Evolutionary conservation across 2,113 vertebrate species (phyloP), one percentile per base, ranked within the genome.

Genomic region (Struthidea cinerea): DNA sequence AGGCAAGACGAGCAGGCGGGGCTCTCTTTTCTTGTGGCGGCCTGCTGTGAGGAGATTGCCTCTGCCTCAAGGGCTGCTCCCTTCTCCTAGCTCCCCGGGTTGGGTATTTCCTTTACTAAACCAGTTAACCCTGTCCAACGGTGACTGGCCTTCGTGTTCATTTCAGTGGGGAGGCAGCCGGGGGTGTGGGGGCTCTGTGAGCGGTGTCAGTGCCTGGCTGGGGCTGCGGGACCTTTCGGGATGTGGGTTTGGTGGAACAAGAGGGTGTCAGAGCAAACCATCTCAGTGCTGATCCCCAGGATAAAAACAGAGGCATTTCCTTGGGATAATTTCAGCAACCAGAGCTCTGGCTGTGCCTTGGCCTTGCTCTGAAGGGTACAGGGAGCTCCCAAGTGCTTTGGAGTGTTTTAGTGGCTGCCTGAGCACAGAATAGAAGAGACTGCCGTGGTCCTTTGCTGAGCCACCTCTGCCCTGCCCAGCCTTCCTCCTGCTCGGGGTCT

Each of bases 331-430:
- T 59, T 16, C 67, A 53, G 61, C 2, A 11, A 2, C 23, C 2
- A 8, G 35, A 82, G 65, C 30, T 73, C 49, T 2, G 1, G 21
- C 39, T 10, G 49, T 16, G 80, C 70, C 39, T 42, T 37, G 18
- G 24, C 49, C 44, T 81, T 0, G 0, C 74, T 84, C 1, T 3
- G n/a, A 46, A 18, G 13, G 67, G 15, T 13, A 7, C 42, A 20
- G 71, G 26, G 18, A 28, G 32, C 46, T 93, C 42, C 56, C 46
- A 22, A 37, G 41, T 53, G 55, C 20, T 87, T 35, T 37, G 61
- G 42, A 41, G 35, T 28, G 28, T 39, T 77, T 67, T 8, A 27
- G 88, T 3, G 30, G 37, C 33, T 76, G 14, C 24, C 39, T 9
- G 42, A 69, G 53, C 49, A 56, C 27, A 33, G 37, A 56, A 9